Base-by-base conservation (phyloP, 2,888 invertebrate species). In the Schrankia costaestrigalis region DNA sequence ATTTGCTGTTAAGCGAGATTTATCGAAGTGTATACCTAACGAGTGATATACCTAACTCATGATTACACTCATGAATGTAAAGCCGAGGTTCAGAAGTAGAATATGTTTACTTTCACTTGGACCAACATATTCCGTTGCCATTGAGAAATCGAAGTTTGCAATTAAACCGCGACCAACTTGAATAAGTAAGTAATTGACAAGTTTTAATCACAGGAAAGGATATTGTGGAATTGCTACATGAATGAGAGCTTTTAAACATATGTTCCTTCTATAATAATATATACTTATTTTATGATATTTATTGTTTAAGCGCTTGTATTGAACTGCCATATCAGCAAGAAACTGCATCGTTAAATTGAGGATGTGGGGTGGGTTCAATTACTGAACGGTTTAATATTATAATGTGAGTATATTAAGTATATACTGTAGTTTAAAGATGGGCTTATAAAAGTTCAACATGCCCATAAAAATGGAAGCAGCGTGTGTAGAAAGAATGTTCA, bases 81-180 rank as follows among this genome's bases (percentile, higher is more conserved):
- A 41, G 23, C 29, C 34, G 35, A 41, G 26, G 34, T 39, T 47
- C 42, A 52, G 40, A 52, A 52, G 42, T 43, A 36, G 33, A 43
- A 42, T 40, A 56, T 41, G 37, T 43, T 46, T 41, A 51, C 58
- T 56, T 56, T 56, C 52, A 55, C 48, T 48, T 39, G 38, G 24
- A 41, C 33, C 50, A 33, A 41, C 36, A 34, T 50, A 65, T 59
- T 69, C 64, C 67, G 64, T 64, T 61, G 59, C 32, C 41, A 46
- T 52, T 56, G 51, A 63, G 66, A 68, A 68, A 63, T 59, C 56
- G 49, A 67, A 59, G 54, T 50, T 56, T 30, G 52, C 54, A 68
- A 69, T 67, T 67, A 66, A 68, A 48, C 41, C 46, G 48, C 46
- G 45, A 44, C 46, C 42, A 46, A 48, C 46, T n/a, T 45, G 41